These are phyloP conservation scores for Amblyraja radiata DNA, from an alignment of 2,797 vertebrate genomes.

Conservation along the genomic window DNA sequence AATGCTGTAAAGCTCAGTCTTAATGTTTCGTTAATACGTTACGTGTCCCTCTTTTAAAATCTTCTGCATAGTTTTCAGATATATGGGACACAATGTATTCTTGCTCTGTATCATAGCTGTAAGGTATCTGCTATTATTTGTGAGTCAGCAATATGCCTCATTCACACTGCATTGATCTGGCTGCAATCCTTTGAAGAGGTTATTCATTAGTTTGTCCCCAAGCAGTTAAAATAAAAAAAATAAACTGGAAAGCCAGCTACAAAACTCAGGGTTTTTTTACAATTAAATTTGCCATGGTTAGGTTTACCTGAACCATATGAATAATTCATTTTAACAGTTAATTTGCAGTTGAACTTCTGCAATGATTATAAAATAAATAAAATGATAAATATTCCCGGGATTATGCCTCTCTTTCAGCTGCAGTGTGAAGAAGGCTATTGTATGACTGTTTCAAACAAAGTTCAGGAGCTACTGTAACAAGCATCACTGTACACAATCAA, in stretches of 20 bases:
- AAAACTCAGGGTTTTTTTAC: slow-evolving; percentile 36
- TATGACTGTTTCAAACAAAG: slow-evolving; percentile 28
- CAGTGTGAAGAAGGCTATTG: slow-evolving; percentile 28
- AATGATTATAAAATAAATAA: background rate
- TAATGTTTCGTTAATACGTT: slow-evolving; percentile 19
- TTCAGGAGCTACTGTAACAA: slow-evolving; percentile 26
- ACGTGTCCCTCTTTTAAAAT: background rate
- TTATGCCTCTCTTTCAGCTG: slow-evolving; percentile 19
- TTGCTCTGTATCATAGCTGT: slow-evolving; percentile 21
- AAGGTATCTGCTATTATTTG: slow-evolving; percentile 15
- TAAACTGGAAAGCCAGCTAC: slow-evolving; percentile 25
- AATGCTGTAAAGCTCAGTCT: slow-evolving; percentile 11
- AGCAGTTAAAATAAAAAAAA: background rate
- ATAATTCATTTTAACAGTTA: background rate
- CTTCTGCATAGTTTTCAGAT: background rate
- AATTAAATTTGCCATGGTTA: background rate
- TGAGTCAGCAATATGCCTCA: background rate
- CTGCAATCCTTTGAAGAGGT: background rate
- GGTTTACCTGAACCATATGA: slow-evolving; percentile 1
- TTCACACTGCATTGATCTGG: slow-evolving; percentile 34
- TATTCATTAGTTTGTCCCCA: background rate
- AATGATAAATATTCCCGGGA: background rate
- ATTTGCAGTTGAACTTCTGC: slow-evolving; percentile 8
- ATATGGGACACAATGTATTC: slow-evolving; percentile 10
- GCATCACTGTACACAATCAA: background rate